Evolutionary conservation across 2,113 vertebrate genomes (phyloP), one percentile per base, ranked within the genome.

Genomic region (Xenopus laevis): DNA sequence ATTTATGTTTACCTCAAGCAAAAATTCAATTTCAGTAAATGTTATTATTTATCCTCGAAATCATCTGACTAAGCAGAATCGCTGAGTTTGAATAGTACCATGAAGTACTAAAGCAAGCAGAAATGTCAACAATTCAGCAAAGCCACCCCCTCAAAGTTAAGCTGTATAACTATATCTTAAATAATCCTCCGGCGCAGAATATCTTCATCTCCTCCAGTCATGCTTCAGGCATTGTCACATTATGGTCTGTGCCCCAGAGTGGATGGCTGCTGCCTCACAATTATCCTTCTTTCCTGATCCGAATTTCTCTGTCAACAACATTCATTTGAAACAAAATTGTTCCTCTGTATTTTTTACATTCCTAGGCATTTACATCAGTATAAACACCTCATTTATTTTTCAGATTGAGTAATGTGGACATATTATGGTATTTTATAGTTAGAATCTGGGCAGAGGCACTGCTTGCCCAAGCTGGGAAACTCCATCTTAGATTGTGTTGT

Each of bases 1-100:
- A 52, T 72, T 53, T 27, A 17, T 63, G 13, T 52, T 53, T 63
- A 23, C 60, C 7, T 47, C 64, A 7, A 20, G 60, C 60, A 64
- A 53, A 72, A 72, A 72, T 61, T 53, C 50, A 72, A 72, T 53
- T 72, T 63, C 60, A 40, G 23, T 64, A 61, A 52, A 53, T 62
- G 69, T 62, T 62, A 63, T 72, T 64, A 64, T 72, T 72, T 64
- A 53, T 27, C 27, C 21, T 10, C 20, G 45, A 71, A 61, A 72
- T 52, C 11, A 72, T 63, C 63, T 72, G 46, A 16, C 45, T 63
- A 33, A 72, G 60, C 59, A 30, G 63, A 40, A 30, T 33, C 13
- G 16, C 13, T 20, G 20, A 27, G 70, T 53, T 52, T 52, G 27
- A 59, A 13, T 18, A 45, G 21, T 58, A 59, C 23, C n/a, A 21